Evolutionary conservation across 2,888 invertebrate genomes (phyloP).

Genomic region (Entomobrya proxima): DNA sequence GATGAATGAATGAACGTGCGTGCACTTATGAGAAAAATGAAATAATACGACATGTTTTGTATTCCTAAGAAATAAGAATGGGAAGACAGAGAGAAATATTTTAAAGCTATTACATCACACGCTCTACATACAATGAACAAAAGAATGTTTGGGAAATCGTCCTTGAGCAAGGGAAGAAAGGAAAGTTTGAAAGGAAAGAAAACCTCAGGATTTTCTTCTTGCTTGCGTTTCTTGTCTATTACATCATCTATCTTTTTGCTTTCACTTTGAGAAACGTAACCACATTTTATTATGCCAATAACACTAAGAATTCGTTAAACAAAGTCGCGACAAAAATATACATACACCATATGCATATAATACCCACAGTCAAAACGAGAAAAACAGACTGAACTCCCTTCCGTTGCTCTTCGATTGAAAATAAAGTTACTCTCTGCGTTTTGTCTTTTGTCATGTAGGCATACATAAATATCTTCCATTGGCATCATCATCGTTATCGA

Average conservation of each 20-base stretch:
- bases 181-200: conserved; percentile 6
- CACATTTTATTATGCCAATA: conserved; percentile 35
- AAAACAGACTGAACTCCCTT: background rate
- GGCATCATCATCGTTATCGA: background rate
- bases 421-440: background rate
- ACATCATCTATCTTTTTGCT: conserved; percentile 15
- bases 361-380: too few species aligned
- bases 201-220: conserved; percentile 33
- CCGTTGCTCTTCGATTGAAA: conserved; percentile 15
- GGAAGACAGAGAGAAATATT: background rate
- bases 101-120: conserved; percentile 53
- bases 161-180: conserved; percentile 12
- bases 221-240: conserved; percentile 17
- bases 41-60: conserved; percentile 41
- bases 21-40: conserved; percentile 49
- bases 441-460: background rate
- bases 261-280: background rate
- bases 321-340: background rate
- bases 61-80: background rate
- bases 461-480: conserved; percentile 17
- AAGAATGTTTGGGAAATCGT: background rate
- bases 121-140: conserved; percentile 55
- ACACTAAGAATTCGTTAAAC: background rate
- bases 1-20: conserved; percentile 16
- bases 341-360: conserved; percentile 7